phyloP scores from a whole-genome alignment of 2,113 vertebrate species.

The Hassar affinis region DNA sequence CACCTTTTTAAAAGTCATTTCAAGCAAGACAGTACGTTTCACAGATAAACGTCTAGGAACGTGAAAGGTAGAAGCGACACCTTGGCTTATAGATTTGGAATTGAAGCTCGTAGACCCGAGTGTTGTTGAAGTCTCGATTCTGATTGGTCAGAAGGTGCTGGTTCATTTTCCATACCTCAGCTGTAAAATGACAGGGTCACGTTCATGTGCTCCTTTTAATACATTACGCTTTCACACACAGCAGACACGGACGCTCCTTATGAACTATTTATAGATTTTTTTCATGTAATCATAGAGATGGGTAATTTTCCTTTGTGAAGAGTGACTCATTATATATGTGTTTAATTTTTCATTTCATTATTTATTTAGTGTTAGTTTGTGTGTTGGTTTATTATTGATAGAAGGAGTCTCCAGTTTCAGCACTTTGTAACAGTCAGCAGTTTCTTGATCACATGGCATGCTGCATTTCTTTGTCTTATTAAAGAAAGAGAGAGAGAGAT shows the following conservation, averaged over 20 bases:
- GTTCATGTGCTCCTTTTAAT: no score
- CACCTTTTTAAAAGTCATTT: not conserved
- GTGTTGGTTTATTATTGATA: no score
- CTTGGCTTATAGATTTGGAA: no score
- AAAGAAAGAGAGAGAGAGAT: no score
- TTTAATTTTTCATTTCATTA: no score
- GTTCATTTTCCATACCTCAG: not conserved
- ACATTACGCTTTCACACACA: no score
- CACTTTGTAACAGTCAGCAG: not conserved
- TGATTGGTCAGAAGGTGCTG: not conserved
- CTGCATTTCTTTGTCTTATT: not conserved
- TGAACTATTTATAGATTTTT: no score
- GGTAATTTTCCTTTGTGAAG: not conserved
- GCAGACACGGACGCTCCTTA: no score
- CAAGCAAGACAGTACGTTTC: no score
- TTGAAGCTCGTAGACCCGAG: not conserved
- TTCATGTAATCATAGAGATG: not conserved
- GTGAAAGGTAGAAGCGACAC: no score
- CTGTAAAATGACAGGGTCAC: not conserved
- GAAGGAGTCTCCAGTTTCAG: not conserved
- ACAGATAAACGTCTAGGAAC: no score
- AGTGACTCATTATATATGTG: no score
- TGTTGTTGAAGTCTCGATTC: not conserved
- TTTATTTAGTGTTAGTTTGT: not conserved
- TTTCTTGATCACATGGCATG: not conserved